These are phyloP conservation scores for Pterobdella sp. DNA, from an alignment of 2,888 invertebrate genomes.

Conservation along the genomic window DNA sequence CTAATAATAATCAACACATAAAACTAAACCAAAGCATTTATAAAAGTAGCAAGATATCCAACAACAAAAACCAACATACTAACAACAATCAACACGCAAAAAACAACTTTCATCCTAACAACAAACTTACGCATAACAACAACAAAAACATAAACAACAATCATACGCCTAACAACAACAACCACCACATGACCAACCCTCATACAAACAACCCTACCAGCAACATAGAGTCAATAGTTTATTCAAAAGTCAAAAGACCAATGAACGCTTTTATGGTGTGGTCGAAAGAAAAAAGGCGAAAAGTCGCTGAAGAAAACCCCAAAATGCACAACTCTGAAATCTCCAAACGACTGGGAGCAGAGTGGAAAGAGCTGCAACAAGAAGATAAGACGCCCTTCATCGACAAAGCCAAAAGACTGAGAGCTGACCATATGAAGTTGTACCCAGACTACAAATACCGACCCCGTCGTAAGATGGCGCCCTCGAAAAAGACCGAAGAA, in stretches of 20 bases:
- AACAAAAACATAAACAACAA: not conserved
- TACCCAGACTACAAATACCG: slow-evolving; percentile 28
- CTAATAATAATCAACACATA: not conserved
- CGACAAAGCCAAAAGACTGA: slow-evolving; percentile 26
- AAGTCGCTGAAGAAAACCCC: slow-evolving; percentile 17
- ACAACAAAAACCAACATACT: not conserved
- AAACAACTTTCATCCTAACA: not conserved
- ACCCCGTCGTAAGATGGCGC: not conserved
- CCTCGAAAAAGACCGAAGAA: no score
- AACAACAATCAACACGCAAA: not conserved
- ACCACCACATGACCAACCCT: not conserved
- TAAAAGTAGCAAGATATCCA: no score
- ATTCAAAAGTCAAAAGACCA: slow-evolving; percentile 20
- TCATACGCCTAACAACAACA: not conserved
- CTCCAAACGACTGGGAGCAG: slow-evolving; percentile 27
- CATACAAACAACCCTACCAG: not conserved
- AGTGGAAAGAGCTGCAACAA: slow-evolving; percentile 24
- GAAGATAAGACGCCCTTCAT: slow-evolving; percentile 23
- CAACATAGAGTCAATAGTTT: not conserved
- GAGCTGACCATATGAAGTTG: slow-evolving; percentile 19
- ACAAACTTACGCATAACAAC: not conserved
- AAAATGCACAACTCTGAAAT: slow-evolving; percentile 30
- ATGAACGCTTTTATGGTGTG: slow-evolving; percentile 29
- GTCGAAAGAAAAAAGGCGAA: slow-evolving; percentile 9
- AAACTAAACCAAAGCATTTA: no score